phyloP scores from a whole-genome alignment of 2,888 invertebrate species.

The Orchesella flavescens region DNA sequence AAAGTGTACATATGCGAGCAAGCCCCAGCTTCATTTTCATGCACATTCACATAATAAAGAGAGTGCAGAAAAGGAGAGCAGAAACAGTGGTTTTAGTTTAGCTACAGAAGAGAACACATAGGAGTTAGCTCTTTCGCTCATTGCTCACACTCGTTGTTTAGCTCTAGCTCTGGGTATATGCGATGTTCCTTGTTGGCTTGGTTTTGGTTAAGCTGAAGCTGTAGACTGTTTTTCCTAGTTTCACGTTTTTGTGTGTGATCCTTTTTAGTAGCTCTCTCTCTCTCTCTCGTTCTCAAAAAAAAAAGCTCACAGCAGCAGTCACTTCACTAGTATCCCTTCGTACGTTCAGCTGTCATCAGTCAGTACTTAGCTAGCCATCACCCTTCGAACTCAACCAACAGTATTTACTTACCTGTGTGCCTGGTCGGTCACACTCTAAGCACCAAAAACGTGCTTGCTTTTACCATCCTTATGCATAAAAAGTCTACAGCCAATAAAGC shows the following conservation, averaged over 20 bases:
- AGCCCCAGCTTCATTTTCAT: background rate
- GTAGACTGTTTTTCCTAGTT: constrained; percentile 35
- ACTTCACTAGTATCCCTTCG: constrained; percentile 58
- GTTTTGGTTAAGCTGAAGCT: constrained; percentile 17
- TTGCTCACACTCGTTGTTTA: constrained; percentile 43
- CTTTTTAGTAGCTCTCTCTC: constrained; percentile 35
- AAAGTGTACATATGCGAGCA: background rate
- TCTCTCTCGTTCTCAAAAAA: too few species aligned
- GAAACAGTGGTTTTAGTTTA: constrained; percentile 46
- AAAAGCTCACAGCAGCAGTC: constrained; percentile 30
- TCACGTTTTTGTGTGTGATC: constrained; percentile 14
- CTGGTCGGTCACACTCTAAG: constrained; percentile 38
- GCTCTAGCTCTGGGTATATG: constrained; percentile 16
- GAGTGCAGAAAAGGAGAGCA: constrained; percentile 38
- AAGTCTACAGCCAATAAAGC: background rate
- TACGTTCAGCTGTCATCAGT: constrained; percentile 60
- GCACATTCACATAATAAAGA: background rate
- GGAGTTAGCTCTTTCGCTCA: constrained; percentile 16
- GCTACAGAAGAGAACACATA: constrained; percentile 7
- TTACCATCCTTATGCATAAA: background rate
- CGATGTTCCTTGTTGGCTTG: too few species aligned
- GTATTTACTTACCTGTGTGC: constrained; percentile 58
- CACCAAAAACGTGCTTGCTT: constrained; percentile 34
- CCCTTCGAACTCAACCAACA: constrained; percentile 42
- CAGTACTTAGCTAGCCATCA: constrained; percentile 55